Percentiles rank a stretch among this genome's conserved stretches.
These are phyloP conservation scores for Dinothrombium tinctorium DNA, from an alignment of 1,140 invertebrate genomes.

Conservation along the genomic window DNA sequence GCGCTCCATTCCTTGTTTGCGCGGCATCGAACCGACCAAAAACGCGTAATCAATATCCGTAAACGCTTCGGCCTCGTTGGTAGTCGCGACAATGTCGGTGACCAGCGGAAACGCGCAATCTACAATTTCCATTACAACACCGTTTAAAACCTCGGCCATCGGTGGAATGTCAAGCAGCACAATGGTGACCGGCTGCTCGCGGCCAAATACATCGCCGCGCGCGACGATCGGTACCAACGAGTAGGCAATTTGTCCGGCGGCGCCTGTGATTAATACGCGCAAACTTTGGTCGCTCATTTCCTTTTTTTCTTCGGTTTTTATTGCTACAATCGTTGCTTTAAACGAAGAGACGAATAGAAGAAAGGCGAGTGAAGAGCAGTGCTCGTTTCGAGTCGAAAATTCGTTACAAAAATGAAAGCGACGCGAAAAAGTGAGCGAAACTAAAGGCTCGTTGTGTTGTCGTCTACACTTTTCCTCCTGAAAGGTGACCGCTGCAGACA, in stretches of 20 bases:
- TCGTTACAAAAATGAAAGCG: no score
- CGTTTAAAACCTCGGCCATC: conserved; percentile 81
- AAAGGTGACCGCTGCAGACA: no score
- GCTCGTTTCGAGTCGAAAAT: no score
- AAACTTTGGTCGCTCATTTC: no score
- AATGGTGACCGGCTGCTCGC: conserved; percentile 60
- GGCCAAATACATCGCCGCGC: conserved; percentile 88
- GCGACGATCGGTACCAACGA: conserved; percentile 78
- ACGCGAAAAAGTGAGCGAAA: no score
- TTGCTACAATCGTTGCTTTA: no score
- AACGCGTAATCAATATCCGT: conserved; percentile 93
- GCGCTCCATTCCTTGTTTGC: conserved; percentile 94
- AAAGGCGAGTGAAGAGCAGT: no score
- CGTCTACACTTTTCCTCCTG: no score
- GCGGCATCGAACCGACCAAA: conserved; percentile 92
- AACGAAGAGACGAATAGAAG: no score
- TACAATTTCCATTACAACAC: conserved; percentile 87
- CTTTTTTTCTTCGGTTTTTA: no score
- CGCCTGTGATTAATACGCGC: conserved; percentile 81
- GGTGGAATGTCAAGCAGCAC: conserved; percentile 81
- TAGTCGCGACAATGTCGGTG: conserved; percentile 54
- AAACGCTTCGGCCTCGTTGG: conserved; percentile 66
- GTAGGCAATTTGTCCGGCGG: conserved; percentile 95
- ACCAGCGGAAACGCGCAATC: conserved; percentile 89
- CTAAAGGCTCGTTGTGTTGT: no score